Evolutionary conservation across 2,888 invertebrate species (phyloP).

Genomic region (Drosophila multiciliata): DNA sequence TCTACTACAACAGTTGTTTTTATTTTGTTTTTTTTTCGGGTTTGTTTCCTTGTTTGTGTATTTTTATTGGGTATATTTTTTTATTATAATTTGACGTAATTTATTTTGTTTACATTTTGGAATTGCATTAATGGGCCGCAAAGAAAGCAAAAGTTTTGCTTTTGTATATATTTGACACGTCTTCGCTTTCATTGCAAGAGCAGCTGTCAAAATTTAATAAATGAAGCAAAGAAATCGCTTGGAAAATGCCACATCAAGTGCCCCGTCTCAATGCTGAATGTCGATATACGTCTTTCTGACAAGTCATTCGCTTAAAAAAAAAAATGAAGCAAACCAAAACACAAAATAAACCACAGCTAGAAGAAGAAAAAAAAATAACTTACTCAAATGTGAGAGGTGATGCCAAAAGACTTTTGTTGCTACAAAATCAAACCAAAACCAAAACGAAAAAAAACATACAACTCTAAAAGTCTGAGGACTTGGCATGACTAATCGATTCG

Average conservation of each 20-base stretch:
- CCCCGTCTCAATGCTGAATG: slow-evolving; percentile 55
- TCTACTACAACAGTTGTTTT: neutral
- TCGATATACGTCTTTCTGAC: slow-evolving; percentile 61
- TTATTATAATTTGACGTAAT: slow-evolving; percentile 36
- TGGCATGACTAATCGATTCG: slow-evolving; percentile 79
- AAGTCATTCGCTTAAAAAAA: slow-evolving; percentile 65
- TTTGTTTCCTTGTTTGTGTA: slow-evolving; percentile 2
- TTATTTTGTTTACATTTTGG: slow-evolving; percentile 35
- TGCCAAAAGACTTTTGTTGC: slow-evolving; percentile 32
- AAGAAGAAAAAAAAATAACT: slow-evolving; percentile 20
- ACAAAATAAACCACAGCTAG: slow-evolving; percentile 36
- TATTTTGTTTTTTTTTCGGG: neutral
- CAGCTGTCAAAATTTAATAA: slow-evolving; percentile 61
- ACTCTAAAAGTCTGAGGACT: slow-evolving; percentile 60
- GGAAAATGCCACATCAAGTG: slow-evolving; percentile 78
- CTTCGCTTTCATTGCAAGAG: slow-evolving; percentile 10
- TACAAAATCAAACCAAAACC: slow-evolving; percentile 9
- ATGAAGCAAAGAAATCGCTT: slow-evolving; percentile 72
- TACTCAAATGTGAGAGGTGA: slow-evolving; percentile 61
- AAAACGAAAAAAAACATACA: slow-evolving; percentile 13
- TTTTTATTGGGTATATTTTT: neutral
- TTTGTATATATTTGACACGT: slow-evolving; percentile 14
- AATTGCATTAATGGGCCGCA: slow-evolving; percentile 2
- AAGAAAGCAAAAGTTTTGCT: slow-evolving; percentile 42
- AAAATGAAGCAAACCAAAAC: slow-evolving; percentile 4